phyloP scores from a whole-genome alignment of 92 coral and sea anemone genomes.

The Hydrozoanthus gracilis region DNA sequence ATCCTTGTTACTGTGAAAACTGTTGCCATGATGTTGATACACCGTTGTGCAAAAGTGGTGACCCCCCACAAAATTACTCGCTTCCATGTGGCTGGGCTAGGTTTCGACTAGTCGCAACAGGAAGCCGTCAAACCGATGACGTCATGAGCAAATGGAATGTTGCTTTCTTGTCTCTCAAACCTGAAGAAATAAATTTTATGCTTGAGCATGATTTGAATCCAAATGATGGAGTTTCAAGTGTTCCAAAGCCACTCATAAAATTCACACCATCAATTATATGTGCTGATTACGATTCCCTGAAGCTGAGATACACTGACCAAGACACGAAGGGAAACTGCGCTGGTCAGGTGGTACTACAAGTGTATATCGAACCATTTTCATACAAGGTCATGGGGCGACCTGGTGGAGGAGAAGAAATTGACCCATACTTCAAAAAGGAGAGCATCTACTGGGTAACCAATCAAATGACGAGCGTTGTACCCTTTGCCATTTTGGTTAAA shows the following conservation, averaged over 20 bases:
- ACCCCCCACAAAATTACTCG: slow-evolving; percentile 91
- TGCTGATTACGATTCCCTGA: slow-evolving; percentile 91
- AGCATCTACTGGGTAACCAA: slow-evolving; percentile 96
- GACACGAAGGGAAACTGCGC: slow-evolving; percentile 76
- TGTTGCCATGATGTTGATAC: slow-evolving; percentile 97
- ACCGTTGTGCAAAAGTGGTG: slow-evolving; percentile 91
- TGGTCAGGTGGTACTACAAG: slow-evolving; percentile 92
- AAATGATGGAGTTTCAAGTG: slow-evolving; percentile 60
- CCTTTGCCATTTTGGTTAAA: slow-evolving; percentile 95
- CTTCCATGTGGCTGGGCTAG: slow-evolving; percentile 98
- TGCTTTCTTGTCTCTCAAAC: slow-evolving; percentile 86
- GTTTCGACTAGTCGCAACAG: slow-evolving; percentile 72
- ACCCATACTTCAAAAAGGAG: slow-evolving; percentile 90
- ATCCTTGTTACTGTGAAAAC: slow-evolving; percentile 95
- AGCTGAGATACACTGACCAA: slow-evolving; percentile 74
- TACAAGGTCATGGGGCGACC: slow-evolving; percentile 91
- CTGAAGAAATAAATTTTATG: slow-evolving; percentile 62
- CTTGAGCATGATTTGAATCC: slow-evolving; percentile 65
- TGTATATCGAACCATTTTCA: slow-evolving; percentile 92
- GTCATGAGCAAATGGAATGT: slow-evolving; percentile 77
- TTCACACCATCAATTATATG: slow-evolving; percentile 97
- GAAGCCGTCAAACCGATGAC: slow-evolving; percentile 44
- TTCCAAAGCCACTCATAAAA: slow-evolving; percentile 84
- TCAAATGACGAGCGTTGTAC: slow-evolving; percentile 77
- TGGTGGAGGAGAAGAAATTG: slow-evolving; percentile 93